Evolutionary conservation across 2,113 vertebrate genomes (phyloP).

Genomic region (Polyodon spathula): DNA sequence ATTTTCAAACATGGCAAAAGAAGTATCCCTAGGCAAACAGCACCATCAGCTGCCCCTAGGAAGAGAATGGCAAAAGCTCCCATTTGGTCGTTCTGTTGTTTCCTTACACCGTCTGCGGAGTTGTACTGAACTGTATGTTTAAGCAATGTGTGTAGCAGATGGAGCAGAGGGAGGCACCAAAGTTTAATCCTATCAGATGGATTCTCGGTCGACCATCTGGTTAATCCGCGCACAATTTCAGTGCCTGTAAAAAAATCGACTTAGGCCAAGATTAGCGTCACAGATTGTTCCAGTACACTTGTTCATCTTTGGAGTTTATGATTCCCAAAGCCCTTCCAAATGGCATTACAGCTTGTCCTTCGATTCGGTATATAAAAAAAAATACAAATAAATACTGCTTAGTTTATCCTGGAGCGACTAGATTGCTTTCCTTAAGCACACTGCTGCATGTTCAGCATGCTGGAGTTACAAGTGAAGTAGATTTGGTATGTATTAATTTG

Average conservation of each 20-base stretch:
- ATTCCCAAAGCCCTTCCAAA: constrained; percentile 58
- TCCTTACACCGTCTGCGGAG: not conserved
- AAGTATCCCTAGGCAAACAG: not conserved
- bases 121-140: constrained; percentile 9
- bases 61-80: constrained; percentile 8
- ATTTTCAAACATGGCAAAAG: not conserved
- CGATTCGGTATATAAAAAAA: constrained; percentile 38
- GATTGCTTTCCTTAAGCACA: constrained; percentile 62
- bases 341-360: constrained; percentile 62
- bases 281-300: constrained; percentile 79
- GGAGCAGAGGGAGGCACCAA: constrained; percentile 80
- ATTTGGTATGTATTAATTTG: constrained; percentile 46
- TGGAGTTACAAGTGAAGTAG: constrained; percentile 45
- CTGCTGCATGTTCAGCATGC: constrained; percentile 60
- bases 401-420: constrained; percentile 60
- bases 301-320: constrained; percentile 69
- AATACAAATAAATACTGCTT: constrained; percentile 20
- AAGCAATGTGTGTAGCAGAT: constrained; percentile 69
- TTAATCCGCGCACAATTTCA: constrained; percentile 80
- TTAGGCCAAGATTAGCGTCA: constrained; percentile 79
- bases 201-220: constrained; percentile 92
- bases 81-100: constrained; percentile 36
- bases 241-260: constrained; percentile 76
- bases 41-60: not conserved
- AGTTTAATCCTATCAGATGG: constrained; percentile 95